A percentile compares a stretch with the other conserved stretches of the same genome.
Evolutionary conservation across 2,113 vertebrate genomes (phyloP).

Genomic region (Typhlomys cinereus): DNA sequence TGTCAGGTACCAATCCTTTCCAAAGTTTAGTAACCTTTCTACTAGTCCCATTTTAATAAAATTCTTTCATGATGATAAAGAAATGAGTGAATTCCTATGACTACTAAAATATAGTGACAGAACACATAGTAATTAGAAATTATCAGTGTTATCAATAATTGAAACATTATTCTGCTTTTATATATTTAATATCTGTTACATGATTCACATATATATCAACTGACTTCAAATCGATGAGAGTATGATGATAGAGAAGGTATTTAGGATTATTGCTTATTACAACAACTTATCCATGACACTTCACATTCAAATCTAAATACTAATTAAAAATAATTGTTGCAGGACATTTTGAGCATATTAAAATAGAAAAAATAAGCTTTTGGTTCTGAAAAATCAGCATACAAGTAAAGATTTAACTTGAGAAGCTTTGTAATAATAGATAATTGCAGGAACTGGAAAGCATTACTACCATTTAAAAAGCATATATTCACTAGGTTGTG

Average conservation of each 20-base stretch:
- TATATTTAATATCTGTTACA: constrained; percentile 42
- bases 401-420: background rate
- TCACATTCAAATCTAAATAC: constrained; percentile 23
- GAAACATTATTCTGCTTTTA: constrained; percentile 21
- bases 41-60: constrained; percentile 45
- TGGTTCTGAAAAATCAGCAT: constrained; percentile 45
- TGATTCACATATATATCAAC: background rate
- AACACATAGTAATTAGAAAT: constrained; percentile 3
- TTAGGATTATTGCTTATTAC: constrained; percentile 18
- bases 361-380: constrained; percentile 27
- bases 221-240: constrained; percentile 34
- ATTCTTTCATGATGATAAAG: constrained; percentile 35
- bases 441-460: background rate
- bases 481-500: background rate
- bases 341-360: too few relatives aligned
- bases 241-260: background rate
- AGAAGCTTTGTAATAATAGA: background rate
- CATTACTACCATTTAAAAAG: background rate
- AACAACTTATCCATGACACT: background rate
- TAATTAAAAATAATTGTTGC: constrained; percentile 6
- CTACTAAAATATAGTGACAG: background rate
- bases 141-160: constrained; percentile 8
- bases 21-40: constrained; percentile 59
- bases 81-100: background rate
- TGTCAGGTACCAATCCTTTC: constrained; percentile 57